Base-by-base conservation (phyloP, 2,113 vertebrate species). In the Macheiramphus alcinus region DNA sequence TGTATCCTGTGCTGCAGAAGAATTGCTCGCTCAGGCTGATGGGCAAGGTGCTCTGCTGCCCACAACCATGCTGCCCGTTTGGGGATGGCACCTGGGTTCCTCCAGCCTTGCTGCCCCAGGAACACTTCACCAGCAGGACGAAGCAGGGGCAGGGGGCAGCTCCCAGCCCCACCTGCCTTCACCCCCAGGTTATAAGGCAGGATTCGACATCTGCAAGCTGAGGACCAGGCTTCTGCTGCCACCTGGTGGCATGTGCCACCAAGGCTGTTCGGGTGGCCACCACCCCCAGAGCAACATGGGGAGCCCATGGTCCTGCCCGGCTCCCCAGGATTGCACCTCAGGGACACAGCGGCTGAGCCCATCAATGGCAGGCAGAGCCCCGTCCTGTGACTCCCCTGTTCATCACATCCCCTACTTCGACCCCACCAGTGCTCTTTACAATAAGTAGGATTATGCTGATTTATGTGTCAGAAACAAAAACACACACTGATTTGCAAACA, bases 401-500 rank as follows among this genome's bases (percentile, higher is more conserved):
- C 25, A 10, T 12, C 65, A 16, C 26, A 13, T 6, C 73, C 58
- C 43, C 4, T 19, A 4, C 19, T 40, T 32, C 61, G 3, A 31
- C 82, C n/a, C 34, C 68, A 4, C 52, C 53, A 19, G 34, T 3
- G 7, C 50, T n/a, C 9, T 10, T n/a, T 1, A 3, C 38, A 12
- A 10, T 13, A 12, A 36, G 5, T 1, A 11, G 10, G 8, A 9
- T 43, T 43, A 29, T 38, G 16, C 22, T 7, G 5, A 42, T 42
- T 45, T 8, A 13, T 0, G 1, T 0, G 4, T 3, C 5, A 7
- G 19, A 22, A 27, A 18, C 19, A 23, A 48, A 47, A 18, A 19
- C 29, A 1, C 0, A 2, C 7, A 22, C 6, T 1, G 0, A 3
- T 17, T 13, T 68, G 4, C 32, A 22, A 19, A 17, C 48, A 25